Conservation (phyloP, 2,797 vertebrate genomes). For the Gallinago solitaria region DNA sequence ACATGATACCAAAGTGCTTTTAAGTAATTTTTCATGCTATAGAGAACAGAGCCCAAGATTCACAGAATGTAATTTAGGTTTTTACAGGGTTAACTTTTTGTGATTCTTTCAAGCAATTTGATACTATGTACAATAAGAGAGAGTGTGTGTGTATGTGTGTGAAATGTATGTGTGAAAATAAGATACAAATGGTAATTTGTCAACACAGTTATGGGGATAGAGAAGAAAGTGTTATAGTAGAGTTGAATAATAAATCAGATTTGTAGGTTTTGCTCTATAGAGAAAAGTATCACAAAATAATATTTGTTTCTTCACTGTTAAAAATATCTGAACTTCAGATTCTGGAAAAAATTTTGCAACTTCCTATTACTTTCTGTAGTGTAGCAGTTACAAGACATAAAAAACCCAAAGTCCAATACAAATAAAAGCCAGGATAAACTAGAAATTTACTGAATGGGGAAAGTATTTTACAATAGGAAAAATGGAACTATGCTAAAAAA, state of each 20-base stretch:
- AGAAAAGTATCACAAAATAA: conserved; percentile 44
- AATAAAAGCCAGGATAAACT: conserved; percentile 7
- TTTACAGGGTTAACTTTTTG: background rate
- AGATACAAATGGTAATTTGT: conserved; percentile 28
- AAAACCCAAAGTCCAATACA: conserved; percentile 48
- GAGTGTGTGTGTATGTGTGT: background rate
- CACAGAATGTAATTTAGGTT: background rate
- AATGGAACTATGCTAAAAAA: background rate
- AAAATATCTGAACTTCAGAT: background rate
- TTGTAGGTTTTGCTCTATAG: conserved; percentile 13
- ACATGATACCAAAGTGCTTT: background rate
- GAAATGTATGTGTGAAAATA: background rate
- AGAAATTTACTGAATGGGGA: background rate
- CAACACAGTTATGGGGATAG: background rate
- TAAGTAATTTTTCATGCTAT: background rate
- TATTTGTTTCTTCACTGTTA: conserved; percentile 24
- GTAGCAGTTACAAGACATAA: conserved; percentile 44
- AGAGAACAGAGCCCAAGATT: background rate
- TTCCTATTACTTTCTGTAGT: conserved; percentile 30
- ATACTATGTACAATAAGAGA: background rate
- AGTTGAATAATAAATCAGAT: conserved; percentile 53
- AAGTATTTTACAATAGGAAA: conserved; percentile 5
- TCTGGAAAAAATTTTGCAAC: conserved; percentile 16
- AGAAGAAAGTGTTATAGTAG: background rate
- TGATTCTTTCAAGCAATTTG: background rate